These are phyloP conservation scores for Pterostichus niger DNA, from an alignment of 2,888 invertebrate species.

Conservation along the genomic window DNA sequence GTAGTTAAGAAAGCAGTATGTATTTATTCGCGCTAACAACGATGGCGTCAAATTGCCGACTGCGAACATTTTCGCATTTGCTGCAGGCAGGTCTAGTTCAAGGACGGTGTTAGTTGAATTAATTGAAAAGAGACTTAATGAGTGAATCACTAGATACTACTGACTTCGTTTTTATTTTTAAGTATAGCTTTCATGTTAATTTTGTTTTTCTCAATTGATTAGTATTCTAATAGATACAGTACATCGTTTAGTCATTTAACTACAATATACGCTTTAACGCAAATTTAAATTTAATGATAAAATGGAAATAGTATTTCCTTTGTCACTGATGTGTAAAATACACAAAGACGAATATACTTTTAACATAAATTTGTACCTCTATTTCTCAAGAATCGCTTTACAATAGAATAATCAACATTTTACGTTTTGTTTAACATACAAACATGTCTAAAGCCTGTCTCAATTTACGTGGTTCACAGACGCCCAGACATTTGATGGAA, in stretches of 20 bases:
- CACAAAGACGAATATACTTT: neutral
- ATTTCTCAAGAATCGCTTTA: no score
- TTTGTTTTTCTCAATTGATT: conserved; percentile 23
- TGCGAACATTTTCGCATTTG: conserved; percentile 31
- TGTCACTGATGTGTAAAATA: neutral
- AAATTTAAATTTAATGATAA: conserved; percentile 31
- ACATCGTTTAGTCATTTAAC: conserved; percentile 30
- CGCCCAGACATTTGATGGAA: no score
- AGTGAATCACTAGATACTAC: conserved; percentile 53
- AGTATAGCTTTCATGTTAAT: neutral
- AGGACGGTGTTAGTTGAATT: conserved; percentile 45
- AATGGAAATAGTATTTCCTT: neutral
- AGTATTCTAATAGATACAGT: conserved; percentile 13
- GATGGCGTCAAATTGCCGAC: conserved; percentile 23
- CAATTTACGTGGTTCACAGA: no score
- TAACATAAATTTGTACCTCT: no score
- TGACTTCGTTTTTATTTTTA: neutral
- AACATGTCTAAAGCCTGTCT: no score
- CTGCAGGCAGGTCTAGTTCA: conserved; percentile 52
- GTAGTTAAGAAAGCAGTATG: no score
- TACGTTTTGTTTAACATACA: no score
- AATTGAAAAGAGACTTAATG: conserved; percentile 50
- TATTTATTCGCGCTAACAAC: neutral
- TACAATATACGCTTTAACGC: conserved; percentile 5
- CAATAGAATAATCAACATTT: no score